Evolutionary conservation across 2,113 vertebrate species (phyloP), one percentile per base, ranked within the genome.

Genomic region (Tetrax tetrax): DNA sequence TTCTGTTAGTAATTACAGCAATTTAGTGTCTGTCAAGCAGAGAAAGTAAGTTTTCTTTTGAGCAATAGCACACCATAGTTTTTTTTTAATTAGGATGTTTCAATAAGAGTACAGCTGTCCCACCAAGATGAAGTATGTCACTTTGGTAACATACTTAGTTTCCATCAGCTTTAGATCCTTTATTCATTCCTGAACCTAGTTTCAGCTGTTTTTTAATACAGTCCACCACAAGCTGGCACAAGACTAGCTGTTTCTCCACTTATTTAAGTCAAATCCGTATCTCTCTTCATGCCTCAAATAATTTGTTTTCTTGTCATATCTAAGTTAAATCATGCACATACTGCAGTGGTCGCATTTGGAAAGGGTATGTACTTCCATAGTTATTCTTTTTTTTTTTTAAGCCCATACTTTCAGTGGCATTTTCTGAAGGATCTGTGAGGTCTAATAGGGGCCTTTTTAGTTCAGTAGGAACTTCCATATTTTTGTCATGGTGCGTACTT

Each of bases 361-460:
- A 84, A 68, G 31, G 18, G 66, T 38, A 82, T 27, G 3, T 25
- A 20, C 25, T 83, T 88, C 15, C 28, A 85, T 43, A 76, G 53
- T 84, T 48, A 37, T 10, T 65, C 10, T 66, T 37, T 51, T 68
- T 43, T 41, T 43, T 43, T 72, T 90, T 79, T 65, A 84, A 96
- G 65, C 23, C 31, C 1, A 3, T 70, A 22, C 41, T 29, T 88
- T 60, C 22, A 61, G 12, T 27, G 22, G 68, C 74, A 78, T 82
- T 97, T 95, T 96, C 81, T 90, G 68, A 96, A 77, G 89, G 75
- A 85, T 68, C 48, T 94, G 68, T 91, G 71, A 90, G 91, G 63
- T 75, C 31, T 64, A 12, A 75, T 38, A 90, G 75, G 87, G 78
- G 87, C 61, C 71, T 90, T 87, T 79, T 89, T 92, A 79, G 87